Conservation (phyloP, 2,888 invertebrate genomes). For the Conus canariensis region DNA sequence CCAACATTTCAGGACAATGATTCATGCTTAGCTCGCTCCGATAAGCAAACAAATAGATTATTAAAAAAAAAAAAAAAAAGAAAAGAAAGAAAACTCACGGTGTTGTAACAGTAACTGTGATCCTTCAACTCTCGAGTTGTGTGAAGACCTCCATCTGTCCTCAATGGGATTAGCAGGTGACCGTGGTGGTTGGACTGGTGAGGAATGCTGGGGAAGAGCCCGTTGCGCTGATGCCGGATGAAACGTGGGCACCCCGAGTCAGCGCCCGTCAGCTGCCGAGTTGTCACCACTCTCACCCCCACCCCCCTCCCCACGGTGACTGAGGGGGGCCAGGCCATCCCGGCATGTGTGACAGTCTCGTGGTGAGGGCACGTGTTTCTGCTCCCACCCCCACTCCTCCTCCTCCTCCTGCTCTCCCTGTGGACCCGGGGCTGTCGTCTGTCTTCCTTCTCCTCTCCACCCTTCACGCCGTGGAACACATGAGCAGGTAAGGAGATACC, state of each 20-base stretch:
- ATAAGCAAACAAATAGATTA: no score
- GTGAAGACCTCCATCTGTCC: not conserved
- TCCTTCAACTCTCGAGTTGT: no score
- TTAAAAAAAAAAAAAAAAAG: no score
- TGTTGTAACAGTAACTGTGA: no score
- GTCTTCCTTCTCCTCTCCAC: not conserved
- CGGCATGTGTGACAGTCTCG: not conserved
- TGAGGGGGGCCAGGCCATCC: not conserved
- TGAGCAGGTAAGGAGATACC: not conserved
- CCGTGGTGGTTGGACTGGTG: not conserved
- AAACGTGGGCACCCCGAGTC: not conserved
- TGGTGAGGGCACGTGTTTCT: not conserved
- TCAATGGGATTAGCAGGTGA: not conserved
- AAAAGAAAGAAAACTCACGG: no score
- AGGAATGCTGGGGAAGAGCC: not conserved
- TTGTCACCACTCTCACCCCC: no score
- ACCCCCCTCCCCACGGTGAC: no score
- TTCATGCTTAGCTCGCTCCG: no score
- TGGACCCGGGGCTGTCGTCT: not conserved
- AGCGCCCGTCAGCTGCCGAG: not conserved
- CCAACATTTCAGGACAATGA: no score
- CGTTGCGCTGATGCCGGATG: conserved; percentile 12
- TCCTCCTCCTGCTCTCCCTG: not conserved
- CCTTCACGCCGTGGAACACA: conserved; percentile 3
- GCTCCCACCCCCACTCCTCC: not conserved